Evolutionary conservation across 1,140 invertebrate species (phyloP), one percentile per base, ranked within the genome.

Genomic region (Dinoponera quadriceps): DNA sequence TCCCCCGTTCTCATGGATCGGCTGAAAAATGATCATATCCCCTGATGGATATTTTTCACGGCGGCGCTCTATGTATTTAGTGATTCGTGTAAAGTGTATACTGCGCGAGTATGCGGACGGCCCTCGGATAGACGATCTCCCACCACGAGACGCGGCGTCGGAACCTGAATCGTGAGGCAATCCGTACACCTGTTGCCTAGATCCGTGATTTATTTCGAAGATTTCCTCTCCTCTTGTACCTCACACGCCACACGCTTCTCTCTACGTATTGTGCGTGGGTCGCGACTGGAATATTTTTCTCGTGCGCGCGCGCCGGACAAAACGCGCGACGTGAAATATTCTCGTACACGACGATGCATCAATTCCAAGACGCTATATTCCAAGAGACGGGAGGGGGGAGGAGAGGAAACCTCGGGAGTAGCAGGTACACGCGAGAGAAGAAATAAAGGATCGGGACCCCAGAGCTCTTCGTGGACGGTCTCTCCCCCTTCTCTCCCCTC

Each of bases 131-230:
- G 57, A n/a, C n/a, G n/a, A 88, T 65, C 55, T 85, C 55, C 60
- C 18, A 72, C 80, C 73, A 69, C 77, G 38, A 33, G 33, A n/a
- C 33, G 2, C 11, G 38, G 62, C 55, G 71, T 57, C 69, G 51
- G 29, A 87, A 80, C 74, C 71, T 65, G 80, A 62, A 83, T 63
- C 59, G 82, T 85, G 80, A 87, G 66, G 85, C 83, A 85, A 89
- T 85, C 69, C 60, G 83, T 89, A 89, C 88, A 89, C 88, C 88
- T 89, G 88, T 89, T 89, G 85, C 87, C 88, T 89, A 89, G 88
- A 89, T 89, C 80, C 49, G 83, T 89, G 87, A 89, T 89, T 89
- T 89, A 89, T 89, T 83, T 87, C 68, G 57, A 81, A 78, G 73
- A 89, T 80, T 83, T 88, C 82, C 83, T 87, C 74, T 89, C 84